Evolutionary conservation across 2,888 invertebrate species (phyloP), one percentile per base, ranked within the genome.

Genomic region (Carabus problematicus): DNA sequence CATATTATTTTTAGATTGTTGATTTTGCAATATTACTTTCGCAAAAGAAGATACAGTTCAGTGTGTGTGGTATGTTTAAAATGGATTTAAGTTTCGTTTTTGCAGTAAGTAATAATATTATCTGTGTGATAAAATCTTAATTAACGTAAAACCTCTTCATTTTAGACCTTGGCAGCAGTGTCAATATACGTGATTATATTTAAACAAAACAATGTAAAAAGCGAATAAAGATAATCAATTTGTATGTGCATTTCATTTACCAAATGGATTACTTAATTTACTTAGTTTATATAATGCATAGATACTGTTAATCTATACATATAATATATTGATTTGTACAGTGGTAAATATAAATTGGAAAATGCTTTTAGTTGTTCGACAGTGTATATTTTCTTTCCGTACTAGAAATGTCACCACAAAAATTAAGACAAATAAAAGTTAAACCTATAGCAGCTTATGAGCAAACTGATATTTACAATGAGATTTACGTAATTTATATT

Each of bases 161-260:
- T 64, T 52, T 42, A 67, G 67, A 40, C 60, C 41, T 42, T 67
- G 14, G 52, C 52, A 29, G 67, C 67, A 3, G 60, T 67, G 41
- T 43, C 43, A 18, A 41, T 60, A 14, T 67, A 67, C 29, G 67
- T 67, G 42, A 60, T 67, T 52, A 67, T 67, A 29, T 52, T 67
- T 39, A 59, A 67, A 60, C 67, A 67, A 52, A 67, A 67, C 43
- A 54, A 67, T 52, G 52, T 52, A 7, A 9, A 18, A 12, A 14
- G 52, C 19, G 52, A 52, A 8, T 52, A 12, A 52, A 45, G 7
- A 3, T 45, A 45, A 45, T 45, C 45, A 45, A 45, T 45, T 45
- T 12, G 14, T 45, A 45, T 12, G 14, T 12, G 14, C 7, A 45
- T 12, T 12, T 45, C 2, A 45, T 45, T 45, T 45, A 8, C n/a